Evolutionary conservation across 2,888 invertebrate species (phyloP), one percentile per base, ranked within the genome.

Genomic region (Oxycera nigricornis): DNA sequence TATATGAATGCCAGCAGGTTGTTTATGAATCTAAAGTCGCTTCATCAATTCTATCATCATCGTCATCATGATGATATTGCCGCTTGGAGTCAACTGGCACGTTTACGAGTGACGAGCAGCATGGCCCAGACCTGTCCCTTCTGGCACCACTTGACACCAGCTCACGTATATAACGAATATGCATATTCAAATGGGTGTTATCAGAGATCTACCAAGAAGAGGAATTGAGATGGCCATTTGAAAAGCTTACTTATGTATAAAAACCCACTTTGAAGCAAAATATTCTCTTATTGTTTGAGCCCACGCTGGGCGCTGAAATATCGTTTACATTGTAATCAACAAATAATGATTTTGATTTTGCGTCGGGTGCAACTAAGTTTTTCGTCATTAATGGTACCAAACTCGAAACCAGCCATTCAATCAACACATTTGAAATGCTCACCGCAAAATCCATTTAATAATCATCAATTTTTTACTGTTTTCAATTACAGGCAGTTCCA

Each of bases 401-500:
- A 7, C 14, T 14, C 14, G 39, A 39, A 39, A 39, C n/a, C n/a
- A n/a, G n/a, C n/a, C n/a, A n/a, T n/a, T n/a, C n/a, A n/a, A n/a
- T n/a, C n/a, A n/a, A 39, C 39, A 9, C 7, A 39, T 39, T 39
- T 39, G 9, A 39, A 9, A 39, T 39, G 7, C 39, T 39, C 7
- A 7, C 7, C 7, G 39, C 39, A 39, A 39, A 39, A 7, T 4
- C 46, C 30, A 59, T 59, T 59, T 59, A 30, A 65, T 39, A 35
- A 65, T 22, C 9, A 35, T 26, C 46, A 9, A 68, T 50, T 68
- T 39, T 67, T 68, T 68, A 65, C 30, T 65, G 65, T 65, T 65
- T 65, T 41, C 65, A 65, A 65, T 89, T 90, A 59, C 90, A 95
- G 95, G 95, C 85, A 91, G 93, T 82, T 92, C 94, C 79, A 91